These are phyloP conservation scores for Centropus bengalensis DNA, from an alignment of 2,113 vertebrate species.

Conservation along the genomic window DNA sequence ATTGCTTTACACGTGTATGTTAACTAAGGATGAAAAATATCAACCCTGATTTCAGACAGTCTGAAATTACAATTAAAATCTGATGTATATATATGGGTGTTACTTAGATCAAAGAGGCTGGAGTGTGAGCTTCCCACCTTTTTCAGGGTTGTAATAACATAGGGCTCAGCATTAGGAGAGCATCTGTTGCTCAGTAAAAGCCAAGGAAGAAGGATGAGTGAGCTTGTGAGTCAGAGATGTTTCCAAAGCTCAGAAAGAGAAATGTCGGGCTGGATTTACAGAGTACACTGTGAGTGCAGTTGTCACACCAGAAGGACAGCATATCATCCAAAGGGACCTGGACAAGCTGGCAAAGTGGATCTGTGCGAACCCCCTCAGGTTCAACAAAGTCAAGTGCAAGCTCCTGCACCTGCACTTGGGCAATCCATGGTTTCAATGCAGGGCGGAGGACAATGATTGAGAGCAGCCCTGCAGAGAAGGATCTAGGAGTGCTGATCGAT, in stretches of 20 bases:
- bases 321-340: too few relatives aligned
- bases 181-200: neutral
- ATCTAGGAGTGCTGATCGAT: too few relatives aligned
- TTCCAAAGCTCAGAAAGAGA: neutral
- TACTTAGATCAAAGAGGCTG: neutral
- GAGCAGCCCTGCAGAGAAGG: too few relatives aligned
- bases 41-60: neutral
- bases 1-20: neutral
- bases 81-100: neutral
- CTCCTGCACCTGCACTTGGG: too few relatives aligned
- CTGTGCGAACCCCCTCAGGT: too few relatives aligned
- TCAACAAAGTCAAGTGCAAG: too few relatives aligned
- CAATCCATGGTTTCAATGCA: too few relatives aligned
- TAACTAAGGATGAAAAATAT: neutral
- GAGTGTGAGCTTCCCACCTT: neutral
- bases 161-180: rapidly evolving
- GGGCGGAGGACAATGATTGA: too few relatives aligned
- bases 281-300: neutral
- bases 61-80: neutral
- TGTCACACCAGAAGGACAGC: too few relatives aligned
- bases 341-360: too few relatives aligned
- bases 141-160: neutral
- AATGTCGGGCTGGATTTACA: neutral
- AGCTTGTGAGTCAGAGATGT: neutral
- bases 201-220: neutral